Conservation (phyloP, 2,797 vertebrate species). For the Coccyzus lansbergi region DNA sequence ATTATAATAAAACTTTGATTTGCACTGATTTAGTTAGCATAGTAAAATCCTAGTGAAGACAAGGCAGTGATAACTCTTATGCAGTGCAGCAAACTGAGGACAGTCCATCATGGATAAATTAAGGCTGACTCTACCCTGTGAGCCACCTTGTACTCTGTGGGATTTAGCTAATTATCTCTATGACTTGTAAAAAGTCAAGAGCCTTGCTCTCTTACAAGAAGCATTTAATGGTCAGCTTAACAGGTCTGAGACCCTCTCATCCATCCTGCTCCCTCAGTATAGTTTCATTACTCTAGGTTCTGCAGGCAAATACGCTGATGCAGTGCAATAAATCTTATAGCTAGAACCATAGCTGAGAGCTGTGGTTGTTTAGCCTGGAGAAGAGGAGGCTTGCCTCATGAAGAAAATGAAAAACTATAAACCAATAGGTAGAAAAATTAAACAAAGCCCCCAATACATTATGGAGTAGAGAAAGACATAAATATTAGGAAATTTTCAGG, state of each 20-base stretch:
- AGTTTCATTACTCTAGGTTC: background rate
- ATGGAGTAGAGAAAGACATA: background rate
- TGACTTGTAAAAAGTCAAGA: background rate
- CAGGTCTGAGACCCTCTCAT: constrained; percentile 17
- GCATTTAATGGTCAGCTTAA: constrained; percentile 25
- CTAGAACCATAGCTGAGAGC: background rate
- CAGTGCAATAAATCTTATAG: background rate
- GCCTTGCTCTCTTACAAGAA: background rate
- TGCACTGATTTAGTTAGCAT: background rate
- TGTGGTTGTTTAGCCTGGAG: too few relatives aligned
- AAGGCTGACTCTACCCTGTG: background rate
- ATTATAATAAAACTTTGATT: background rate
- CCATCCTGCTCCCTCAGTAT: background rate
- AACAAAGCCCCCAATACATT: background rate
- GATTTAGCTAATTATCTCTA: constrained; percentile 27
- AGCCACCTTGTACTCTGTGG: background rate
- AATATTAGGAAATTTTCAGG: constrained; percentile 11
- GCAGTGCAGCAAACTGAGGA: background rate
- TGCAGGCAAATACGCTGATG: background rate
- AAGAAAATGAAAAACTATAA: constrained; percentile 53
- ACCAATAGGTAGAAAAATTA: background rate
- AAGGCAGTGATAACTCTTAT: background rate
- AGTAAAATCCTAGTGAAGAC: background rate
- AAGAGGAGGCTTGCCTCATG: too few relatives aligned
- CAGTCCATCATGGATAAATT: background rate